These are phyloP conservation scores for Tethya wilhelma DNA, from an alignment of 37 sponge, comb jelly and placozoan species.

Conservation along the genomic window DNA sequence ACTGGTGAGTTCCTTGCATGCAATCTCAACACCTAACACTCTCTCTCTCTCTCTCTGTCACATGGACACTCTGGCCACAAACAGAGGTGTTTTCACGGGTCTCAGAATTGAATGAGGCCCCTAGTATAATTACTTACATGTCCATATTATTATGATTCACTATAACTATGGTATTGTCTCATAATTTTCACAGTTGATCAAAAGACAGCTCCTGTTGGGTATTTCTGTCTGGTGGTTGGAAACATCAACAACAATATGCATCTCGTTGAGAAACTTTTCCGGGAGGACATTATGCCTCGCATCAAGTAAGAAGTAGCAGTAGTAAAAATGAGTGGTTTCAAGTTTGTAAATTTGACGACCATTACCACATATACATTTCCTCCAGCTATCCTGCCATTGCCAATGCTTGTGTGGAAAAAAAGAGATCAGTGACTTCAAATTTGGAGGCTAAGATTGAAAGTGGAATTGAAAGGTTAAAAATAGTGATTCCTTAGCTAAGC, in stretches of 20 bases:
- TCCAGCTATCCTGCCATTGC: constrained; percentile 71
- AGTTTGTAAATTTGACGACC: not conserved
- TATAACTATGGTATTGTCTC: not conserved
- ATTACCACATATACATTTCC: not conserved
- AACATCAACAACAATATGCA: constrained; percentile 71
- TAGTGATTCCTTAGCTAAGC: no score
- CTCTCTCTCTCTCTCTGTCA: no score
- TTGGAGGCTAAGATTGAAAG: constrained; percentile 83
- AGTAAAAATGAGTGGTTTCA: not conserved
- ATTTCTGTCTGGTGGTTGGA: constrained; percentile 66
- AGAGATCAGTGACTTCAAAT: constrained; percentile 40
- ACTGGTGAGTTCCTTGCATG: constrained; percentile 46
- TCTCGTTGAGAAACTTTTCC: constrained; percentile 85
- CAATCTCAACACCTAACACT: no score
- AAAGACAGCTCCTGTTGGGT: constrained; percentile 58
- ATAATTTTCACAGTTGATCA: constrained; percentile 44
- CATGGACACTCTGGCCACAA: not conserved
- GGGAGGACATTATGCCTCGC: constrained; percentile 68
- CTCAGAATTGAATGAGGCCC: not conserved
- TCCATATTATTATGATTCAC: not conserved
- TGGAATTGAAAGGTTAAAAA: constrained; percentile 76
- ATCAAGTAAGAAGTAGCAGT: constrained; percentile 54
- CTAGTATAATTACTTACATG: not conserved
- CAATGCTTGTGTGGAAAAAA: constrained; percentile 61
- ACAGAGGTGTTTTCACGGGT: not conserved